Conservation (phyloP, 2,113 vertebrate species). For the Zingel zingel region DNA sequence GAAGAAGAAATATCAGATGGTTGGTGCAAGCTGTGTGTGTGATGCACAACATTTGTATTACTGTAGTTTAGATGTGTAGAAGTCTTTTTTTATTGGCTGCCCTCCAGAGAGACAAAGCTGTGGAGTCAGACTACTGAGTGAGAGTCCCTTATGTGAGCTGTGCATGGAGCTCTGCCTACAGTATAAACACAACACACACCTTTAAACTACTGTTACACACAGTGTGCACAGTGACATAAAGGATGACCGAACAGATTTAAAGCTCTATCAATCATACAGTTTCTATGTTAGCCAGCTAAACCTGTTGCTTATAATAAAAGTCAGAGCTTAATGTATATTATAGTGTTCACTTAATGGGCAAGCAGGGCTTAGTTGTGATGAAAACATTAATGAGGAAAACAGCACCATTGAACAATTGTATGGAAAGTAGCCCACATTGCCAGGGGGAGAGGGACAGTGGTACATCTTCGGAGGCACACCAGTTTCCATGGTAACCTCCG, state of each 20-base stretch:
- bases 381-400: conserved; percentile 14
- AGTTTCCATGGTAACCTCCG: conserved; percentile 85
- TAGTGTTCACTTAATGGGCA: not conserved
- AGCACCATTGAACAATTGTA: conserved; percentile 15
- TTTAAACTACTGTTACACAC: conserved; percentile 2
- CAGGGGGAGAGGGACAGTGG: conserved; percentile 38
- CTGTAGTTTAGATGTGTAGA: conserved; percentile 33
- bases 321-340: not conserved
- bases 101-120: conserved; percentile 44
- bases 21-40: not conserved
- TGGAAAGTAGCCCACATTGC: conserved; percentile 15
- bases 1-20: not conserved
- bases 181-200: conserved; percentile 20
- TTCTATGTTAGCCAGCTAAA: not conserved
- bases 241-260: conserved; percentile 9
- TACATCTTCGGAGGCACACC: conserved; percentile 63
- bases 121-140: conserved; percentile 48
- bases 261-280: not conserved
- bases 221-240: not conserved
- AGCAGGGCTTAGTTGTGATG: not conserved
- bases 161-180: conserved; percentile 21
- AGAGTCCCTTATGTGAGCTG: conserved; percentile 29
- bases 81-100: conserved; percentile 30
- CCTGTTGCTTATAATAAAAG: not conserved
- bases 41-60: conserved; percentile 23